Percentiles rank a stretch among this genome's conserved stretches.
These are phyloP conservation scores for Acronicta psi DNA, from an alignment of 2,888 invertebrate genomes.

Conservation along the genomic window DNA sequence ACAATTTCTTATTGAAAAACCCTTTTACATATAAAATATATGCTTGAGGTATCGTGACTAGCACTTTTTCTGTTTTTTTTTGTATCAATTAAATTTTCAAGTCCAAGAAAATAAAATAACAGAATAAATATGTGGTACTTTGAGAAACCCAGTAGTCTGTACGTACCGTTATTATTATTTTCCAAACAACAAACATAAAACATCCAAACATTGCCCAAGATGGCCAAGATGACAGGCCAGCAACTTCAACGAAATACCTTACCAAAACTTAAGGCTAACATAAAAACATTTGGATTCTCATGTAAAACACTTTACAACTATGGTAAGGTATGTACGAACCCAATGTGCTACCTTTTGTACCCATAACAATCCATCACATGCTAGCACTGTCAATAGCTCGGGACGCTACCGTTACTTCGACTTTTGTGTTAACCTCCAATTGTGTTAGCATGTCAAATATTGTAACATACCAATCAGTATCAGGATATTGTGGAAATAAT, in stretches of 20 bases:
- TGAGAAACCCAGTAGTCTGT: no score
- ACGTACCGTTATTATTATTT: conserved; percentile 7
- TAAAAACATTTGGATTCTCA: conserved; percentile 27
- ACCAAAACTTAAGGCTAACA: conserved; percentile 27
- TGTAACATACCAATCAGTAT: conserved; percentile 37
- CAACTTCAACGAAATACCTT: conserved; percentile 13
- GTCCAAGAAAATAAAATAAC: no score
- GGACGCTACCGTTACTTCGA: conserved; percentile 52
- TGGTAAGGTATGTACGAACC: conserved; percentile 15
- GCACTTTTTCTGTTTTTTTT: no score
- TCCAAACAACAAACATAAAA: conserved; percentile 8
- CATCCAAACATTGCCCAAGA: conserved; percentile 17
- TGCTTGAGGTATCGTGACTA: no score
- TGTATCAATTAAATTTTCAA: no score
- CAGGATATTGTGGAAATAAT: conserved; percentile 34
- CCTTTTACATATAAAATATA: no score
- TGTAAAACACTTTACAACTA: conserved; percentile 46
- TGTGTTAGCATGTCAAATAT: conserved; percentile 36
- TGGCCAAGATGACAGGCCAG: conserved; percentile 12
- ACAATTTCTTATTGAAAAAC: no score
- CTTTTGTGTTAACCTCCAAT: conserved; percentile 36
- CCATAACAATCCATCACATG: conserved; percentile 56
- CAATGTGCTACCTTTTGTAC: conserved; percentile 35
- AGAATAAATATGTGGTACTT: no score
- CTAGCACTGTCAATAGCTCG: conserved; percentile 41